Conservation (phyloP, 1,140 invertebrate species). For the Acromyrmex echinatior region DNA sequence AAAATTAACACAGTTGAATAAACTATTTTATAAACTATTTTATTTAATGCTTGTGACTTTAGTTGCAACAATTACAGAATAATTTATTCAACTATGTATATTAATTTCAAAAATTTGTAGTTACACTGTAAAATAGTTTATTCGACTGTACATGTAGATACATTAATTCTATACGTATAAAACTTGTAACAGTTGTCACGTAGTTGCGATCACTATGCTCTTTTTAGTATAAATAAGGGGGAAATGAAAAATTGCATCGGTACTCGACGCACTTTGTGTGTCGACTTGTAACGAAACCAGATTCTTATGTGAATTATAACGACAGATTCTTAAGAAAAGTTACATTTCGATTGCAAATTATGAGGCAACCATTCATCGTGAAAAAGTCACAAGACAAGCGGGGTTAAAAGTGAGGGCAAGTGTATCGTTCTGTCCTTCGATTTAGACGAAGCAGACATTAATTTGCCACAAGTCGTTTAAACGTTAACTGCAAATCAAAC, state of each 20-base stretch:
- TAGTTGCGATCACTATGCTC: no score
- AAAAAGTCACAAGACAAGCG: background rate
- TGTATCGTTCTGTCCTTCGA: background rate
- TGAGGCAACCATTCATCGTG: background rate
- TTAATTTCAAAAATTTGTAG: no score
- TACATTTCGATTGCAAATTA: background rate
- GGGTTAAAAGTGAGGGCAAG: background rate
- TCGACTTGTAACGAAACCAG: background rate
- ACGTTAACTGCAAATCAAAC: slow-evolving; percentile 41
- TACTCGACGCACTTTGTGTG: background rate
- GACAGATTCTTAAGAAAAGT: background rate
- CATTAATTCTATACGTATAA: no score
- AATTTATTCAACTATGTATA: no score
- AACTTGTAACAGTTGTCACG: no score
- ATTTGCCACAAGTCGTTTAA: background rate
- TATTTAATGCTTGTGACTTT: no score
- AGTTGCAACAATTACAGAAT: no score
- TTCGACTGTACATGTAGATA: no score
- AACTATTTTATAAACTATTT: no score
- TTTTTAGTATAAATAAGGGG: no score
- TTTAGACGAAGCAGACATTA: slow-evolving; percentile 7
- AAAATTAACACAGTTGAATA: no score
- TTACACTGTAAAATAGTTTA: no score
- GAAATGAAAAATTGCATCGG: background rate
- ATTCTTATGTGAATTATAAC: background rate